Base-by-base conservation (phyloP, 2,888 invertebrate species). In the Ernsta delagoae region DNA sequence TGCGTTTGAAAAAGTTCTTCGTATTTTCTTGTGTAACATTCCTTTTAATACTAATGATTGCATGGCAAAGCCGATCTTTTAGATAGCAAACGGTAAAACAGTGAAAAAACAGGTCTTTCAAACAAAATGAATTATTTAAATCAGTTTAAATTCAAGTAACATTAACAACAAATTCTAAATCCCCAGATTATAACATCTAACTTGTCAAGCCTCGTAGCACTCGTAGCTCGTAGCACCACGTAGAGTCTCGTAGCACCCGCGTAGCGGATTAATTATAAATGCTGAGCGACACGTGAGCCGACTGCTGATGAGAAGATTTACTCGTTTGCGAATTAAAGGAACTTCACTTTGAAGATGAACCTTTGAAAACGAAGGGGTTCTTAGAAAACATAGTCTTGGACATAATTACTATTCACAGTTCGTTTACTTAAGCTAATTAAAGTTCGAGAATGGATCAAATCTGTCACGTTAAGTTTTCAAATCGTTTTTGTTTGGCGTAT, bases 221-320 rank as follows among this genome's bases (percentile, higher is more conserved):
- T 50, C 50, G 50, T 50, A 50, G 50, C 50, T 16, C 63, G 63
- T 65, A 65, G 64, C 45, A 31, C 24, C 31, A 11, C 64, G 64
- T 56, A 61, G 67, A 43, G 34, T 61, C 50, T 50, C 67, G 60
- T 67, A 67, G 67, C 41, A 12, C 67, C 41, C 48, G 54, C 60
- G 67, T 67, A 61, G 60, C 41, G 67, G 67, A 67, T 67, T 67
- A 67, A 67, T 67, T 67, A 67, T 67, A 67, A 67, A 67, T 61
- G 67, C 67, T 54, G 69, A 63, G 62, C 61, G 69, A 53, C 62
- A 59, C 67, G 45, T 60, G 65, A 63, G 68, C 31, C 53, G 65
- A 69, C 16, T 68, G 56, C 65, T 62, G 67, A 67, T 57, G 70
- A 65, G 60, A 36, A 60, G 67, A 67, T 67, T 61, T 54, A 61